Base-by-base conservation (phyloP, 2,888 invertebrate genomes). In the Drepana falcataria region DNA sequence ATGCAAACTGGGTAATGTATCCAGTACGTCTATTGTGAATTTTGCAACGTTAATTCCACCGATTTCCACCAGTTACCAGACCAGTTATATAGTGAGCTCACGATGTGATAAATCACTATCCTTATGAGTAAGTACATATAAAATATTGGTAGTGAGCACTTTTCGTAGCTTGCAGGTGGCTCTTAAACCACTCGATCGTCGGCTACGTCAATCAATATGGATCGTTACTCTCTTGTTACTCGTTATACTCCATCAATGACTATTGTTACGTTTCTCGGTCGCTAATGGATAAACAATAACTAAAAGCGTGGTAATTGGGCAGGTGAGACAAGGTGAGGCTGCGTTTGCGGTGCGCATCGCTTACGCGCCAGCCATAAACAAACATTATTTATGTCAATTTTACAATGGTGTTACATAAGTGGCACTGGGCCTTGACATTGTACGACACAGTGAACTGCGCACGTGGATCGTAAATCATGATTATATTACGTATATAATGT, bases 381-480 rank as follows among this genome's bases (percentile, higher is more conserved):
- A 81, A 80, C 70, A 69, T 74, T 21, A 81, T 86, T 85, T 85
- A 85, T 84, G 85, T 77, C 80, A 80, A 82, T 81, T 86, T 81
- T 82, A 85, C 82, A 87, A 83, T 82, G 73, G 73, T 67, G 70
- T 88, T 88, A 81, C 83, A 85, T 87, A 87, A 88, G 73, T 75
- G 69, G 64, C 67, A 65, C 69, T 65, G 72, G 68, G 83, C 90
- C 90, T 90, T 90, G 90, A 89, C 90, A 89, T 88, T 91, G 90
- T 76, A 78, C 85, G 77, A 83, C 79, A 81, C 79, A 80, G 71
- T 83, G 82, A 81, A 83, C 85, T 69, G 71, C 63, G 75, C 87
- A 88, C 90, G 87, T 88, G 88, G 79, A 87, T 81, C 79, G 78
- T 85, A 81, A 87, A 87, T 84, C 76, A 82, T 75, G 21, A 73